Percentiles rank a stretch among this genome's conserved stretches.
Conservation (phyloP, 2,113 vertebrate genomes). For the Strix aluco region DNA sequence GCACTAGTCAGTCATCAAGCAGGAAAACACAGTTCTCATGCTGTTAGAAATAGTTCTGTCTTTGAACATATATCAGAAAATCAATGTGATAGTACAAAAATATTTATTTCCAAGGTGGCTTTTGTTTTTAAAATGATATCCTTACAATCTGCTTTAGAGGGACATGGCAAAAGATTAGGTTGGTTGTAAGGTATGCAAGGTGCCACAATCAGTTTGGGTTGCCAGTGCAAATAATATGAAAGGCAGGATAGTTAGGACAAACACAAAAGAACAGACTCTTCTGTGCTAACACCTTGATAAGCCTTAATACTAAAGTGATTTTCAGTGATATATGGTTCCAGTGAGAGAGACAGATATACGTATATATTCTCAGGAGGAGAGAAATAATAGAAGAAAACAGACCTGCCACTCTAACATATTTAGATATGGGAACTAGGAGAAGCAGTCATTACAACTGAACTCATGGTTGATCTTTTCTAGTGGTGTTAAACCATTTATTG, state of each 20-base stretch:
- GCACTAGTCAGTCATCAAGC: background rate
- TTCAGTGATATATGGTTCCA: background rate
- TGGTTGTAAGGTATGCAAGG: background rate
- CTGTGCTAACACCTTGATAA: background rate
- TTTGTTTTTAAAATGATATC: background rate
- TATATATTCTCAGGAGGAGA: background rate
- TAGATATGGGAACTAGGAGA: background rate
- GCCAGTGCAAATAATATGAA: background rate
- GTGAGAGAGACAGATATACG: background rate
- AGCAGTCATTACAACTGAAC: background rate
- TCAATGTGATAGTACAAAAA: background rate
- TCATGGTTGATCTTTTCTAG: background rate
- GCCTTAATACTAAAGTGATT: background rate
- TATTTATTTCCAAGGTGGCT: background rate
- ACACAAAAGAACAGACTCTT: background rate
- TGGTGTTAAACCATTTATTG: background rate
- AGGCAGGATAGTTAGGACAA: background rate
- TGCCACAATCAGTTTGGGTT: background rate
- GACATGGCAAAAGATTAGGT: background rate
- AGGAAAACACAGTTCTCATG: slow-evolving; percentile 35
- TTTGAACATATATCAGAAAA: background rate
- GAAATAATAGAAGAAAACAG: background rate
- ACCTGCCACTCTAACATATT: background rate
- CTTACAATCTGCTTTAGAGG: background rate
- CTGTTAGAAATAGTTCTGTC: background rate